Percentiles rank a stretch among this genome's conserved stretches.
These are phyloP conservation scores for Lepidocyrtoides sp. DNA, from an alignment of 2,888 invertebrate species.

Conservation along the genomic window DNA sequence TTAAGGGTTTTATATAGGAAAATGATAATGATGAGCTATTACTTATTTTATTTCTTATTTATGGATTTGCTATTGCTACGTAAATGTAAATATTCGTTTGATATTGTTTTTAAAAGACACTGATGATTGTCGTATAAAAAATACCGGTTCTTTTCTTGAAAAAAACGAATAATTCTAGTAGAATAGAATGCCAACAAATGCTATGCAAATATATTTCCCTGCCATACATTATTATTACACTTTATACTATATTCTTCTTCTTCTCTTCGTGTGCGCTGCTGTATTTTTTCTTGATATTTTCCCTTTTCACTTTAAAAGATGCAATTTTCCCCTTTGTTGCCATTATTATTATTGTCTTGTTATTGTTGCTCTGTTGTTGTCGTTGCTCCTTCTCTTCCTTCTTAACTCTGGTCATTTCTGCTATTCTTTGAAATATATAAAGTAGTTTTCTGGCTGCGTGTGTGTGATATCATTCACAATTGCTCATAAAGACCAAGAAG, in stretches of 20 bases:
- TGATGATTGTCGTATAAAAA: slow-evolving; percentile 17
- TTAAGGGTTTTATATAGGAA: not conserved
- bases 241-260: too few relatives aligned
- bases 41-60: slow-evolving; percentile 25
- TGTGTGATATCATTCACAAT: slow-evolving; percentile 39
- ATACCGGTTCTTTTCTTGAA: slow-evolving; percentile 63
- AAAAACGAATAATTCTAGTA: not conserved
- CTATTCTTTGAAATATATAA: not conserved
- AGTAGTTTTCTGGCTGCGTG: not conserved
- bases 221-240: slow-evolving; percentile 1
- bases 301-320: slow-evolving; percentile 50
- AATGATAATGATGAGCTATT: not conserved
- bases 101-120: slow-evolving; percentile 21
- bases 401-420: not conserved
- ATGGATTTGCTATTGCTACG: slow-evolving; percentile 41
- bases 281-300: slow-evolving; percentile 52
- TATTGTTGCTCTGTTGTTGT: not conserved
- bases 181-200: slow-evolving; percentile 4
- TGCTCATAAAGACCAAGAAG: slow-evolving; percentile 14
- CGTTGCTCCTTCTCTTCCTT: not conserved
- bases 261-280: slow-evolving; percentile 31
- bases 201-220: not conserved
- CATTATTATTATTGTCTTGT: not conserved
- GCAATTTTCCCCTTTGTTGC: slow-evolving; percentile 31
- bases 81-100: slow-evolving; percentile 52